Percentiles rank a stretch among this genome's conserved stretches.
phyloP scores from a whole-genome alignment of 2,113 vertebrate genomes.

The Orientallactaga bullata region DNA sequence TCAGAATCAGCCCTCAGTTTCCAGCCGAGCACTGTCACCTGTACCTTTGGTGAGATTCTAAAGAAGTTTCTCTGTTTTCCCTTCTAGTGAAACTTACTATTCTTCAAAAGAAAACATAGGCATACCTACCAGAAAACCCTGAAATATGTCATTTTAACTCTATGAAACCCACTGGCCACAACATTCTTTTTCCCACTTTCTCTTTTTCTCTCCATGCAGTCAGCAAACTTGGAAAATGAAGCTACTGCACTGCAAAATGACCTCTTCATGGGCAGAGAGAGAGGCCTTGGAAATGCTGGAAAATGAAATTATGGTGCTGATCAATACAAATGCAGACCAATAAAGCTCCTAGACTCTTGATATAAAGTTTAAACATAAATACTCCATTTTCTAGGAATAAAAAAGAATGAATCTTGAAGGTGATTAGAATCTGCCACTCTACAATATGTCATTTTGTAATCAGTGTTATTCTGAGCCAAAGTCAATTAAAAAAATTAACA shows the following conservation, averaged over 20 bases:
- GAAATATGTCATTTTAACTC: constrained; percentile 36
- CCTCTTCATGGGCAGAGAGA: constrained; percentile 22
- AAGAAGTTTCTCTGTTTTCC: neutral
- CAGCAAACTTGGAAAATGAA: constrained; percentile 57
- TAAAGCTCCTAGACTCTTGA: neutral
- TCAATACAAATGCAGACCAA: constrained; percentile 19
- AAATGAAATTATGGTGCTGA: neutral
- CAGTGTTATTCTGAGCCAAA: neutral
- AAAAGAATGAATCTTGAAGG: neutral
- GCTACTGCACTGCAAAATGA: constrained; percentile 34
- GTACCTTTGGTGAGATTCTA: constrained; percentile 46
- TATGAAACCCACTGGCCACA: constrained; percentile 30
- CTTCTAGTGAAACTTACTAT: constrained; percentile 33
- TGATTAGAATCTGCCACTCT: neutral
- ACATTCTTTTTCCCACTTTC: neutral
- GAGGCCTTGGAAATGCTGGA: constrained; percentile 21
- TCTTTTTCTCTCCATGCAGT: constrained; percentile 1
- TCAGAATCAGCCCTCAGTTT: constrained; percentile 14
- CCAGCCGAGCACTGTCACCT: constrained; percentile 23
- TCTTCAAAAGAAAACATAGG: constrained; percentile 55
- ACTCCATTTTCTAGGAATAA: neutral
- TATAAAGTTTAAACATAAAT: constrained; percentile 40
- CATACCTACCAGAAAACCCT: constrained; percentile 45
- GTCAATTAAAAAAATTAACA: neutral
- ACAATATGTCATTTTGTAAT: neutral